These are phyloP conservation scores for Agonopterix heracliana DNA, from an alignment of 2,888 invertebrate species.

Conservation along the genomic window DNA sequence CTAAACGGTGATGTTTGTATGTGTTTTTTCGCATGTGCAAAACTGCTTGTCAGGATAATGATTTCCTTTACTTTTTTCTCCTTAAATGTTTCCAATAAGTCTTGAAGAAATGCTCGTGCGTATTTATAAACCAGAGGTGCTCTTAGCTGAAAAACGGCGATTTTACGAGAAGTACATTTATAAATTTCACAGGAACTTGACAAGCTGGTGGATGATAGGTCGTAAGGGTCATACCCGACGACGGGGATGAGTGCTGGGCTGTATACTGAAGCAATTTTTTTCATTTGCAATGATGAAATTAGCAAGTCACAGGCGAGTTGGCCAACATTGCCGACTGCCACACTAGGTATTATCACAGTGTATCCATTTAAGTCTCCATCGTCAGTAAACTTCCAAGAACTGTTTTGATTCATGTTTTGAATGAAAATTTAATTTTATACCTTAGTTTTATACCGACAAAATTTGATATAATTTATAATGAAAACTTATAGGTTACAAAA, in stretches of 20 bases:
- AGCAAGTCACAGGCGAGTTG: conserved; percentile 90
- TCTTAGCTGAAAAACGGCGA: conserved; percentile 85
- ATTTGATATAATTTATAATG: too few species aligned
- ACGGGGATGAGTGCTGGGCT: conserved; percentile 86
- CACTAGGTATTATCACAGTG: conserved; percentile 83
- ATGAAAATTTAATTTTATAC: too few species aligned
- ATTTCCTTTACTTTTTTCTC: conserved; percentile 73
- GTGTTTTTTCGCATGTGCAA: conserved; percentile 84
- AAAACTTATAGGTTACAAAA: too few species aligned
- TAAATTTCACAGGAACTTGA: conserved; percentile 83
- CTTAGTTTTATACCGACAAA: too few species aligned
- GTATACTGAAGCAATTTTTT: conserved; percentile 82
- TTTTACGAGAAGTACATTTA: conserved; percentile 71
- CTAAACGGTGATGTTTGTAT: conserved; percentile 80
- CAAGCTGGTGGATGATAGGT: conserved; percentile 63
- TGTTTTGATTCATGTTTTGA: conserved; percentile 26
- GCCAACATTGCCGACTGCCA: conserved; percentile 95
- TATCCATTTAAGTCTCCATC: conserved; percentile 71
- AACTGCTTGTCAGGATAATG: conserved; percentile 84
- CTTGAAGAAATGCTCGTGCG: conserved; percentile 77
- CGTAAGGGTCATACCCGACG: conserved; percentile 87
- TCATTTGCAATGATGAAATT: conserved; percentile 82
- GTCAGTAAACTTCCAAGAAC: conserved; percentile 58
- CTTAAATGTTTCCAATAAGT: conserved; percentile 69
- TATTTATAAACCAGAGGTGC: conserved; percentile 83